phyloP scores from a whole-genome alignment of 2,113 vertebrate genomes.

The Gasterosteus aculeatus region DNA sequence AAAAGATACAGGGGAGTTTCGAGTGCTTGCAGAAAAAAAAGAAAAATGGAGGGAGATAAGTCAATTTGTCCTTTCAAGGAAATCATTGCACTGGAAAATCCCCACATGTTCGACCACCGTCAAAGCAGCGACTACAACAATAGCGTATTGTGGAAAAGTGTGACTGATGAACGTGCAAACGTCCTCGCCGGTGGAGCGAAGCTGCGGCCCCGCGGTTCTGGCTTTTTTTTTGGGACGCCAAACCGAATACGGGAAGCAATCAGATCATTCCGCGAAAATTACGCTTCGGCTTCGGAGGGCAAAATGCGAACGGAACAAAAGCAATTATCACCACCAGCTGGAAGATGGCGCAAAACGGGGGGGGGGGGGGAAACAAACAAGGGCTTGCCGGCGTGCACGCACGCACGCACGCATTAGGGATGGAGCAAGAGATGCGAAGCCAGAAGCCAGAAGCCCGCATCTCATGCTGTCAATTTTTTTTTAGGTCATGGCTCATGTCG shows the following conservation, averaged over 20 bases:
- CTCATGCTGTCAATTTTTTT: constrained; percentile 52
- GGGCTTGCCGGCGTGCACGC: neutral
- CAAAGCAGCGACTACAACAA: constrained; percentile 40
- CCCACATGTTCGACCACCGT: constrained; percentile 50
- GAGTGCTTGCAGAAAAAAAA: constrained; percentile 43
- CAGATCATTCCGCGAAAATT: constrained; percentile 17
- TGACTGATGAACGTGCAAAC: constrained; percentile 58
- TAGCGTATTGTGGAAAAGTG: constrained; percentile 45
- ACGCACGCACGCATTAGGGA: constrained; percentile 28
- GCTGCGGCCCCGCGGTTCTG: constrained; percentile 19
- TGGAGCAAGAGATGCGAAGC: neutral
- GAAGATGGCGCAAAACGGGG: constrained; percentile 1
- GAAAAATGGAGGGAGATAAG: constrained; percentile 30
- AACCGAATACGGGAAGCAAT: neutral
- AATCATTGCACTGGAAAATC: constrained; percentile 53
- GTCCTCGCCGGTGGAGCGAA: constrained; percentile 10
- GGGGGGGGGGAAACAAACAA: constrained; percentile 12
- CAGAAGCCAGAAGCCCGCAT: constrained; percentile 25
- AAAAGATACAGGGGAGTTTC: constrained; percentile 58
- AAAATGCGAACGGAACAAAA: constrained; percentile 23
- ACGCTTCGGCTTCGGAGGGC: neutral
- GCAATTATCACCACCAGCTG: constrained; percentile 43
- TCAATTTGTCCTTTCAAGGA: constrained; percentile 59
- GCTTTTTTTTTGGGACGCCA: neutral
- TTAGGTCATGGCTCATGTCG: constrained; percentile 60